These are phyloP conservation scores for Falco concolor DNA, from an alignment of 2,797 vertebrate species.

Conservation along the genomic window DNA sequence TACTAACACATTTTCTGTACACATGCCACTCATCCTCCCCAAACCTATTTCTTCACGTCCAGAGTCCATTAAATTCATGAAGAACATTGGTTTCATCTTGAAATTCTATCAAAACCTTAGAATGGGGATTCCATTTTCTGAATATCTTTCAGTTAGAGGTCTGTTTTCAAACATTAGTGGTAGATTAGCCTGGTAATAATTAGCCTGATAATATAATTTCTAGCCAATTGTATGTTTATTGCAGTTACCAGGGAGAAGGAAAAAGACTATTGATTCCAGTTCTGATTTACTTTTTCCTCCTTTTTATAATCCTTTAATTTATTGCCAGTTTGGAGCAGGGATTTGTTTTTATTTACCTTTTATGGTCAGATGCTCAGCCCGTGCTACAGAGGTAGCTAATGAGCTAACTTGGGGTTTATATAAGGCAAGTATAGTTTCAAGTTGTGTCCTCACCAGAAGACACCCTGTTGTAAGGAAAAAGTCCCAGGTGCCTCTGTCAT, in stretches of 20 bases:
- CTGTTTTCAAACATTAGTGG: background rate
- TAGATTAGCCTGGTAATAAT: background rate
- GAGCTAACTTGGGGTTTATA: background rate
- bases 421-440: background rate
- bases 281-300: background rate
- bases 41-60: background rate
- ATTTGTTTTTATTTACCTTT: background rate
- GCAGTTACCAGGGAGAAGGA: background rate
- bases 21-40: background rate
- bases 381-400: background rate
- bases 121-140: background rate
- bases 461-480: background rate
- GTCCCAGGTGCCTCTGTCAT: background rate
- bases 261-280: background rate
- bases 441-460: background rate
- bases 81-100: background rate
- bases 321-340: background rate
- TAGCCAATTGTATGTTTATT: background rate
- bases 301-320: background rate
- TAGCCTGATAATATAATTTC: background rate
- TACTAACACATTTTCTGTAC: background rate
- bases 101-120: background rate
- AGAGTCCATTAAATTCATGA: background rate
- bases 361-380: background rate
- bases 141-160: background rate